A percentile compares a stretch with the other conserved stretches of the same genome.
phyloP scores from a whole-genome alignment of 2,113 vertebrate species.

The Limnothrissa miodon region DNA sequence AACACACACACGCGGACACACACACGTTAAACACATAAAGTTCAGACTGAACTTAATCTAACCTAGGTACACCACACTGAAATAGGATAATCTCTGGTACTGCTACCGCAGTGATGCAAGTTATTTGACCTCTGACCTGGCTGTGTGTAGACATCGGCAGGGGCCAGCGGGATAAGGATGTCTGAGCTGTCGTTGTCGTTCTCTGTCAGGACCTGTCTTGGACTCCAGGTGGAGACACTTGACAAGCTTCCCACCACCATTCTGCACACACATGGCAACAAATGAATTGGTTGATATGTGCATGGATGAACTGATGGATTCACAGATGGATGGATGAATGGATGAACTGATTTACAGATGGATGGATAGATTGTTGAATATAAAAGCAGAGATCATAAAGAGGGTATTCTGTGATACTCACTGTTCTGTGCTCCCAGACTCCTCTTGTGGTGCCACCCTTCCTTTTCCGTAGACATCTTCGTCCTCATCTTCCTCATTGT shows the following conservation, averaged over 20 bases:
- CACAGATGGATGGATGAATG: not conserved
- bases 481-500: conserved; percentile 69
- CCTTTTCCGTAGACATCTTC: conserved; percentile 63
- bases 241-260: conserved; percentile 73
- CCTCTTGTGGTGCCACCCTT: conserved; percentile 50
- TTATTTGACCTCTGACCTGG: conserved; percentile 70
- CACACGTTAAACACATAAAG: too few species aligned
- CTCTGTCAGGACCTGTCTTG: conserved; percentile 77
- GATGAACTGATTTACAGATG: not conserved
- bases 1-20: conserved; percentile 16
- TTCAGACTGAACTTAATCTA: not conserved
- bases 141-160: conserved; percentile 70
- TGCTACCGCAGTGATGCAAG: not conserved
- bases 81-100: not conserved
- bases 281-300: not conserved
- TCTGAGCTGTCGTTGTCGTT: conserved; percentile 73
- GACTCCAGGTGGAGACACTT: conserved; percentile 82
- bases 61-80: not conserved
- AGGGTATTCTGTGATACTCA: conserved; percentile 52
- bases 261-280: conserved; percentile 57
- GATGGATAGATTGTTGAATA: not conserved
- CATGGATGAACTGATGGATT: too few species aligned
- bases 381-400: not conserved
- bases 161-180: conserved; percentile 83
- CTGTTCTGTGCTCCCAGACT: conserved; percentile 59